A percentile compares a stretch with the other conserved stretches of the same genome.
Conservation (phyloP, 2,888 invertebrate genomes). For the Galeopsomyia nigrocyanea region DNA sequence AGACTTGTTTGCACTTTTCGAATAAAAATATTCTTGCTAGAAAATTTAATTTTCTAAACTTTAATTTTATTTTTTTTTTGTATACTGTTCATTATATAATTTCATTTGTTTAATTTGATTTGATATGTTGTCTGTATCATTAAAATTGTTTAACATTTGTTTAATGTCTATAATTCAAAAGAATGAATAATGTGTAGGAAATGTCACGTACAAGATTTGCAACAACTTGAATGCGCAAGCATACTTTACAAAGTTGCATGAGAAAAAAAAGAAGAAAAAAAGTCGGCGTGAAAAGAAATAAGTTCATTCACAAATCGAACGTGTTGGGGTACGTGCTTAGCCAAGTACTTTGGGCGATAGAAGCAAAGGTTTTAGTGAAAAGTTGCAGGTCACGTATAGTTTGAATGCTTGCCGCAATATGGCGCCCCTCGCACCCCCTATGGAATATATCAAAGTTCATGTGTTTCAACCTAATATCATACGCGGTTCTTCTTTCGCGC, state of each 20-base stretch:
- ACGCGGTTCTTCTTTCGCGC: constrained; percentile 50
- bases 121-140: too few relatives aligned
- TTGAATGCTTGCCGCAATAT: constrained; percentile 67
- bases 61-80: too few relatives aligned
- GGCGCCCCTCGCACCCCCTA: constrained; percentile 58
- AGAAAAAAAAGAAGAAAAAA: constrained; percentile 19
- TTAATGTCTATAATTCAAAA: too few relatives aligned
- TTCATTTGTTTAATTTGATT: too few relatives aligned
- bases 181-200: too few relatives aligned
- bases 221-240: background rate
- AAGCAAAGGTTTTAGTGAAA: constrained; percentile 56
- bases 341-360: background rate
- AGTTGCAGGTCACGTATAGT: constrained; percentile 68
- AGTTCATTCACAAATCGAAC: constrained; percentile 43
- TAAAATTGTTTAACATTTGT: too few relatives aligned
- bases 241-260: constrained; percentile 18
- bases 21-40: too few relatives aligned
- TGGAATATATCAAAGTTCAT: constrained; percentile 69
- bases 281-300: constrained; percentile 12
- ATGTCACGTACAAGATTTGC: too few relatives aligned
- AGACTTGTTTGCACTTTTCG: too few relatives aligned
- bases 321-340: background rate
- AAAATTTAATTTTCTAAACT: too few relatives aligned
- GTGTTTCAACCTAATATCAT: constrained; percentile 67
- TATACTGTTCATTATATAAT: too few relatives aligned